Conservation (phyloP, 2,888 invertebrate species). For the Netelia melanura region DNA sequence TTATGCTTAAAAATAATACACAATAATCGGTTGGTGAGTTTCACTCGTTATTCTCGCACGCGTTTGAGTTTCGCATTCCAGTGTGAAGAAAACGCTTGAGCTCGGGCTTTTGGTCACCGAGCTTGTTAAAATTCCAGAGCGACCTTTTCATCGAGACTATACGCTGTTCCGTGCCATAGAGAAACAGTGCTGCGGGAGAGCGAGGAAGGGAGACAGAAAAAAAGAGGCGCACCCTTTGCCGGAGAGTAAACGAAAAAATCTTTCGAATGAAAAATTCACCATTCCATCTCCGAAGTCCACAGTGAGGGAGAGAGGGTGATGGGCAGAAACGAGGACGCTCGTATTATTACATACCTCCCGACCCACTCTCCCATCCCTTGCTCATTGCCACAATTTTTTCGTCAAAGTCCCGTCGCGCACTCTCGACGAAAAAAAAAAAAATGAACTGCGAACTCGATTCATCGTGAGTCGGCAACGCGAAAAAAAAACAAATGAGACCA, state of each 20-base stretch:
- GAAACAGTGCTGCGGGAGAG: neutral
- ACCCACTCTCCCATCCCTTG: neutral
- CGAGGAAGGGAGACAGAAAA: neutral
- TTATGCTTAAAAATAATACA: constrained; percentile 74
- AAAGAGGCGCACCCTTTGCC: constrained; percentile 12
- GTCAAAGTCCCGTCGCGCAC: neutral
- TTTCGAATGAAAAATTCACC: constrained; percentile 58
- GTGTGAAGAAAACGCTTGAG: constrained; percentile 16
- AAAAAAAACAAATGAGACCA: constrained; percentile 6
- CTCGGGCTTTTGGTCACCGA: constrained; percentile 47
- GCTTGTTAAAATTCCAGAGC: constrained; percentile 60
- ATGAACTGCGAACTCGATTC: neutral
- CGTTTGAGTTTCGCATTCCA: constrained; percentile 35
- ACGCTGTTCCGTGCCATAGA: neutral
- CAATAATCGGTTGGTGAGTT: constrained; percentile 74
- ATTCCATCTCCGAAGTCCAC: constrained; percentile 46
- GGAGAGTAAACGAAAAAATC: constrained; percentile 42
- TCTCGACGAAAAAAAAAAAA: constrained; percentile 1
- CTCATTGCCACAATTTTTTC: constrained; percentile 20
- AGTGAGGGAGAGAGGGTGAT: neutral
- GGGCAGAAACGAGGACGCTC: constrained; percentile 1
- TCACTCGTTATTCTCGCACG: constrained; percentile 36
- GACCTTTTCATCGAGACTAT: constrained; percentile 48
- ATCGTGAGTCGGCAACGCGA: neutral
- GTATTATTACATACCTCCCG: constrained; percentile 8